Evolutionary conservation across 2,888 invertebrate species (phyloP).

Genomic region (Xylophagus ater): DNA sequence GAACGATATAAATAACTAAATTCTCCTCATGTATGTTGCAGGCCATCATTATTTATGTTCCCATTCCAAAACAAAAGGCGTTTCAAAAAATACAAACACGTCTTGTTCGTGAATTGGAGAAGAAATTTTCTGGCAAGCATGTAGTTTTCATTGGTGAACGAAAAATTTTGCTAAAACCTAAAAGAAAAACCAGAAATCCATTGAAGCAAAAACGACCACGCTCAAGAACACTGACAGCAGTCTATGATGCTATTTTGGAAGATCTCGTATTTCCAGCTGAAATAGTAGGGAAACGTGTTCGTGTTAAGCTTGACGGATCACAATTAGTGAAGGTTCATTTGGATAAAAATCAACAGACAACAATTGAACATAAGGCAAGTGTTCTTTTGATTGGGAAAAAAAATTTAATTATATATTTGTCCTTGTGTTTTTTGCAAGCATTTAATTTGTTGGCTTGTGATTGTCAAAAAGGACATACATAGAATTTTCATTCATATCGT

Average conservation of each 20-base stretch:
- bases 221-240: constrained; percentile 86
- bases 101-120: constrained; percentile 93
- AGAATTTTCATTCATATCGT: constrained; percentile 21
- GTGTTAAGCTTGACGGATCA: constrained; percentile 91
- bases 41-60: constrained; percentile 90
- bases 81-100: constrained; percentile 98
- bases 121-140: constrained; percentile 98
- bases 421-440: constrained; percentile 34
- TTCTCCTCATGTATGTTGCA: too few relatives aligned
- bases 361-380: constrained; percentile 95
- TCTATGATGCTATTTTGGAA: constrained; percentile 94
- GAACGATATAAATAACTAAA: too few relatives aligned
- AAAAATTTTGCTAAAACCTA: constrained; percentile 95
- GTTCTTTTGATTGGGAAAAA: neutral
- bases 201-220: constrained; percentile 67
- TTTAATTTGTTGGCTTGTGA: constrained; percentile 23
- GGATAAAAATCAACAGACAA: constrained; percentile 97
- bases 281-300: constrained; percentile 95
- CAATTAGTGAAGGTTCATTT: constrained; percentile 95
- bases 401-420: constrained; percentile 19
- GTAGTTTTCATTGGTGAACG: constrained; percentile 97
- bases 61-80: constrained; percentile 92
- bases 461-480: constrained; percentile 35
- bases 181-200: constrained; percentile 76
- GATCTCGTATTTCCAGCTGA: constrained; percentile 98